These are phyloP conservation scores for Calliphora vicina DNA, from an alignment of 1,140 invertebrate species.

Conservation along the genomic window DNA sequence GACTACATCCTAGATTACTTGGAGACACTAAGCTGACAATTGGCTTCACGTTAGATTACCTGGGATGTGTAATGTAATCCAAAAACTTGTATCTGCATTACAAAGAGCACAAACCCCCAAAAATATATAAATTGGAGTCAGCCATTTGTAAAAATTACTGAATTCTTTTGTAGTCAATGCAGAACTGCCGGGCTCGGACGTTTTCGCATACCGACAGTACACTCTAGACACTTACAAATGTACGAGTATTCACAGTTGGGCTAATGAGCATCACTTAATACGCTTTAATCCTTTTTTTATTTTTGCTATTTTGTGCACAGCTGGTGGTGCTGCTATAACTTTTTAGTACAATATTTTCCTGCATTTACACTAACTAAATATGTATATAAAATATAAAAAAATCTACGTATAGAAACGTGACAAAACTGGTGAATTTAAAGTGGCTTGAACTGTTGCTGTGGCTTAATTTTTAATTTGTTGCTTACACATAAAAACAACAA, in stretches of 20 bases:
- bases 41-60: too few species aligned
- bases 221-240: not conserved
- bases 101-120: too few species aligned
- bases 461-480: slow-evolving; percentile 31
- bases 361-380: not conserved
- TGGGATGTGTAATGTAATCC: too few species aligned
- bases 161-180: too few species aligned
- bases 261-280: slow-evolving; percentile 34
- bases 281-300: slow-evolving; percentile 24
- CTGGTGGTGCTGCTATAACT: not conserved
- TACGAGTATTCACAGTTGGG: not conserved
- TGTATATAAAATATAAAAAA: not conserved
- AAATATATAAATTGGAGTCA: too few species aligned
- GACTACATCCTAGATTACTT: too few species aligned
- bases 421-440: not conserved
- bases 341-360: not conserved
- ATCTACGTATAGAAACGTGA: not conserved
- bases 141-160: too few species aligned
- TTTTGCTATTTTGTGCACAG: slow-evolving; percentile 23
- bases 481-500: slow-evolving; percentile 9
- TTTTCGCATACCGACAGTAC: too few species aligned
- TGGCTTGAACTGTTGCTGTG: not conserved
- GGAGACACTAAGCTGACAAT: too few species aligned
- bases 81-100: too few species aligned
- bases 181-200: too few species aligned